These are phyloP conservation scores for Oscheius sp. DNA, from an alignment of 2,888 invertebrate species.

Conservation along the genomic window DNA sequence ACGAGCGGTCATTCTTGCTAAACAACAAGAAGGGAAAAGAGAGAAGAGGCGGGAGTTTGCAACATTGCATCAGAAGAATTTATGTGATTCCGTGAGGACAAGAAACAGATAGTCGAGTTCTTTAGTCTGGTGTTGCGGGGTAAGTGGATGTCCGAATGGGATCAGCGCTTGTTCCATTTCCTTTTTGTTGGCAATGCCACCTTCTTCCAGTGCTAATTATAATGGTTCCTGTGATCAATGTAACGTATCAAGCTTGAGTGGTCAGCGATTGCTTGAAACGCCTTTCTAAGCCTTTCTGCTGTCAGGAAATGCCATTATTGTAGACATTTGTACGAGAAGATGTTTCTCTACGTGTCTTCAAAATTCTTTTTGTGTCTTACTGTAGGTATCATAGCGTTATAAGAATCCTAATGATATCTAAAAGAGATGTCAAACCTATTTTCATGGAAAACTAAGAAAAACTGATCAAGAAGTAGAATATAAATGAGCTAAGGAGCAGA, in stretches of 20 bases:
- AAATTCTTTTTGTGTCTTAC: no score
- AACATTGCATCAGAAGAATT: conserved; percentile 15
- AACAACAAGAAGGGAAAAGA: not conserved
- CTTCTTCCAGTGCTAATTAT: conserved; percentile 18
- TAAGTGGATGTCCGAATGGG: conserved; percentile 12
- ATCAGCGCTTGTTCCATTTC: conserved; percentile 27
- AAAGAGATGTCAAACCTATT: no score
- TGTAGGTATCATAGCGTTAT: no score
- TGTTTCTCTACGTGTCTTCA: no score
- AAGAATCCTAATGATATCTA: no score
- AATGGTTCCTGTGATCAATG: not conserved
- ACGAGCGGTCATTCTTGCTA: conserved; percentile 31
- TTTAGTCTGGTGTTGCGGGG: not conserved
- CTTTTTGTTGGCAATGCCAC: conserved; percentile 20
- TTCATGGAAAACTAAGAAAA: no score
- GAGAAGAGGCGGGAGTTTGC: conserved; percentile 4
- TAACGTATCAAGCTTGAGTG: no score
- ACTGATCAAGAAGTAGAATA: no score
- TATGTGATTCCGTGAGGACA: conserved; percentile 8
- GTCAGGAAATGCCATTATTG: no score
- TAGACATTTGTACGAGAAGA: no score
- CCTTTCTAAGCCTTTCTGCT: no score
- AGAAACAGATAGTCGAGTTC: conserved; percentile 25
- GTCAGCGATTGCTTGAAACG: no score
- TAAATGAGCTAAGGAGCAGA: not conserved